Conservation (phyloP, 1,140 invertebrate genomes). For the Monomorium pharaonis region DNA sequence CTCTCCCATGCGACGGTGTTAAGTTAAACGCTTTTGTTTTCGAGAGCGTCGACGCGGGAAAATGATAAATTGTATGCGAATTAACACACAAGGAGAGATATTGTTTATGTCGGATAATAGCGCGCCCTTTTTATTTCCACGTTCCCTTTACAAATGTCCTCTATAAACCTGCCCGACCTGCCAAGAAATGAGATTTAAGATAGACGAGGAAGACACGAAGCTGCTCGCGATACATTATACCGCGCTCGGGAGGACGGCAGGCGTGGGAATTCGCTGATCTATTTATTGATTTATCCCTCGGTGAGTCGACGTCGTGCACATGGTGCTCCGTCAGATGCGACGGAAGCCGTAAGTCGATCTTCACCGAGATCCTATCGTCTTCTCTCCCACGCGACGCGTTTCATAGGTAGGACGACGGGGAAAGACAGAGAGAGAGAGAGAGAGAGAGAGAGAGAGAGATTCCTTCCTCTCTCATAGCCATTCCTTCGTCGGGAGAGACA, state of each 20-base stretch:
- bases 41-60: background rate
- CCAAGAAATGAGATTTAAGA: background rate
- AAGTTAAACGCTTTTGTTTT: slow-evolving; percentile 19
- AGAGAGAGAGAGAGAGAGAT: slow-evolving; percentile 56
- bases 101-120: background rate
- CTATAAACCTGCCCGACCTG: background rate
- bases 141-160: background rate
- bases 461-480: slow-evolving; percentile 36
- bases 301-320: slow-evolving; percentile 35
- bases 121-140: too few relatives aligned
- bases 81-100: background rate
- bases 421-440: slow-evolving; percentile 37
- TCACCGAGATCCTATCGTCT: slow-evolving; percentile 66
- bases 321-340: slow-evolving; percentile 52
- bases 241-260: background rate
- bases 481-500: slow-evolving; percentile 53
- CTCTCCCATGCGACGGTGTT: background rate
- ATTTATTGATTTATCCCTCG: slow-evolving; percentile 31
- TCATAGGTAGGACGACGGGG: slow-evolving; percentile 30
- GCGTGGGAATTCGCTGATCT: slow-evolving; percentile 45
- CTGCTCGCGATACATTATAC: background rate
- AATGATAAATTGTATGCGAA: slow-evolving; percentile 3
- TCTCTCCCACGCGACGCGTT: slow-evolving; percentile 65
- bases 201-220: background rate
- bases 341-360: slow-evolving; percentile 73